phyloP scores from a whole-genome alignment of 2,113 vertebrate genomes.

The Halcyon malimbica region DNA sequence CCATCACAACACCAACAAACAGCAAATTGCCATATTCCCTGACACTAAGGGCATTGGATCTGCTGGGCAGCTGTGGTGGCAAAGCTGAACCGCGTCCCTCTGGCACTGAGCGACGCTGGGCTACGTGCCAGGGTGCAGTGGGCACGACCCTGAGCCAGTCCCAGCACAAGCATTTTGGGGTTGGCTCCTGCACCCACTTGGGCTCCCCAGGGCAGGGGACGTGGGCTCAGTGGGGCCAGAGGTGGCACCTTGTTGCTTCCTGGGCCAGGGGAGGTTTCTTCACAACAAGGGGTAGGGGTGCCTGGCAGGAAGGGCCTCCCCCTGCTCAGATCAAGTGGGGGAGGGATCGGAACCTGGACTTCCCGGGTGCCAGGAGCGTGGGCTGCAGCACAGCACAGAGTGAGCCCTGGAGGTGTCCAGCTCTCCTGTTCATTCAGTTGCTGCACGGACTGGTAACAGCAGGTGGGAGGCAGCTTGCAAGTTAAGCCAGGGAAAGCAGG shows the following conservation, averaged over 20 bases:
- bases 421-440: neutral
- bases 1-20: neutral
- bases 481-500: neutral
- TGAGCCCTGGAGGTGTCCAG: neutral
- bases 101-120: accelerated
- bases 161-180: accelerated
- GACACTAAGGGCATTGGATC: no score
- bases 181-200: neutral
- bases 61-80: neutral
- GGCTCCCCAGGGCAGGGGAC: neutral
- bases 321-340: neutral
- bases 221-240: neutral
- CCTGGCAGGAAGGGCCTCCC: neutral
- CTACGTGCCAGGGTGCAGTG: accelerated
- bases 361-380: accelerated
- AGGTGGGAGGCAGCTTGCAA: neutral
- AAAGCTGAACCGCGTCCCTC: accelerated
- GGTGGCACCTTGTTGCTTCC: neutral
- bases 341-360: neutral
- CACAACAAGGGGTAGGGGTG: neutral
- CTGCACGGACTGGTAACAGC: no score
- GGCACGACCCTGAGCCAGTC: neutral
- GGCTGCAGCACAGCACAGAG: neutral
- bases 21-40: neutral
- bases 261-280: neutral